These are phyloP conservation scores for Artemisiospiza belli DNA, from an alignment of 2,113 vertebrate genomes.

Conservation along the genomic window DNA sequence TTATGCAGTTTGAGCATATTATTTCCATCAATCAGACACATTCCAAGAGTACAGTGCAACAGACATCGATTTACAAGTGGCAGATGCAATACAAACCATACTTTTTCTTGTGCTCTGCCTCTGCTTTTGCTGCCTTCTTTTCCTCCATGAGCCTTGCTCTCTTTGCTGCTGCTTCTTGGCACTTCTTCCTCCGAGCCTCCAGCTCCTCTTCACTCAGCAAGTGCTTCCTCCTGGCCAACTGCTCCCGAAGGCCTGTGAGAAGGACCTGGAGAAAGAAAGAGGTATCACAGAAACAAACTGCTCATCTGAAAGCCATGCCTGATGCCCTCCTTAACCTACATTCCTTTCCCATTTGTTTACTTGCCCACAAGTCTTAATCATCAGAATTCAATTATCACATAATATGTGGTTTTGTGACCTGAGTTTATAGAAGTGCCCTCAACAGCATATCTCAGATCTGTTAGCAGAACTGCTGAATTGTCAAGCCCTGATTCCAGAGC, in stretches of 20 bases:
- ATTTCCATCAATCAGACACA: not conserved
- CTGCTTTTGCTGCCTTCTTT: conserved; percentile 74
- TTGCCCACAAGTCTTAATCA: not conserved
- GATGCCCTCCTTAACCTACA: not conserved
- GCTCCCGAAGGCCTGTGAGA: conserved; percentile 54
- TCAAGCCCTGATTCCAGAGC: not conserved
- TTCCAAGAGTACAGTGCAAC: not conserved
- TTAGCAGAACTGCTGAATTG: not conserved
- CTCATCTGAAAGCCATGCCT: not conserved
- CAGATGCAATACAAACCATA: conserved; percentile 25
- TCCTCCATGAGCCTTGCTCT: conserved; percentile 81
- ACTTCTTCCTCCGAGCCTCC: conserved; percentile 74
- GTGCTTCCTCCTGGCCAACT: conserved; percentile 75
- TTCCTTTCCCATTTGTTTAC: not conserved
- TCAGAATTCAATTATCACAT: not conserved
- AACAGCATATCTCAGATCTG: not conserved
- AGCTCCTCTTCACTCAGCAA: conserved; percentile 80
- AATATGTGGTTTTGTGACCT: not conserved
- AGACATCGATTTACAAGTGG: not conserved
- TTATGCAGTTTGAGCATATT: not conserved
- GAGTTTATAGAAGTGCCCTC: not conserved
- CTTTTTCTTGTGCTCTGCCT: conserved; percentile 84
- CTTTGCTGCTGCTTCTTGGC: conserved; percentile 83
- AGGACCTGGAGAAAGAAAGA: conserved; percentile 68
- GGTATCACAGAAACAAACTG: not conserved